Base-by-base conservation (phyloP, 30 jellyfish, hydroid and myxozoan species). In the Aurelia aurita region DNA sequence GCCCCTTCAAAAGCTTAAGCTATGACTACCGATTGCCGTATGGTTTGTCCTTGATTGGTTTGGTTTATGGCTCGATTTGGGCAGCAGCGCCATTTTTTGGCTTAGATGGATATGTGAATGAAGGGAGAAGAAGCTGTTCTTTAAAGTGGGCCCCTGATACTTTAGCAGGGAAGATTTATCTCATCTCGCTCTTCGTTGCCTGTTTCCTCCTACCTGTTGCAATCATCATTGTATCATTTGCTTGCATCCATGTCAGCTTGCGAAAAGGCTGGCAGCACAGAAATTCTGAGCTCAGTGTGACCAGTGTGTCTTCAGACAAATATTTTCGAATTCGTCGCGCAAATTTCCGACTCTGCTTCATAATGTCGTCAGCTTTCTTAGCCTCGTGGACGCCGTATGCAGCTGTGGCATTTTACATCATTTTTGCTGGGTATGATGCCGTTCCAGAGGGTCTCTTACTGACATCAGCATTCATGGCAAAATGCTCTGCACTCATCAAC, bases 371-470 rank as follows among this genome's bases (percentile, higher is more conserved):
- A 8, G 8, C 90, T 11, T 79, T 79, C 73, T 23, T 79, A 15
- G 29, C 60, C 35, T 44, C 90, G n/a, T 79, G 90, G 90, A 66
- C 79, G 22, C 90, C 90, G 15, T 79, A 79, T 67, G 70, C 82
- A 13, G 44, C 54, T 3, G 82, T 66, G 28, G 59, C 82, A 2
- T 58, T 70, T 18, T 61, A 46, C 74, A 67, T 57, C 20, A 28
- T 66, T 28, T 8, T 51, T 66, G 34, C 65, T 2, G 90, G 90
- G 22, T 47, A 44, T 15, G 28, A 79, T 64, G 44, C 65, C 7
- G 63, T 79, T 46, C 90, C 90, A 27, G 47, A 67, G 11, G 53
- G 35, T 9, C 69, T 67, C 46, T 43, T 79, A 53, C 61, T 60
- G 9, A 25, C 45, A 19, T 46, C 81, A 22, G 90, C 72, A 10